Percentiles rank a stretch among this genome's conserved stretches.
These are phyloP conservation scores for Nemopilema nomurai DNA, from an alignment of 30 jellyfish, hydroid and myxozoan genomes.

Conservation along the genomic window DNA sequence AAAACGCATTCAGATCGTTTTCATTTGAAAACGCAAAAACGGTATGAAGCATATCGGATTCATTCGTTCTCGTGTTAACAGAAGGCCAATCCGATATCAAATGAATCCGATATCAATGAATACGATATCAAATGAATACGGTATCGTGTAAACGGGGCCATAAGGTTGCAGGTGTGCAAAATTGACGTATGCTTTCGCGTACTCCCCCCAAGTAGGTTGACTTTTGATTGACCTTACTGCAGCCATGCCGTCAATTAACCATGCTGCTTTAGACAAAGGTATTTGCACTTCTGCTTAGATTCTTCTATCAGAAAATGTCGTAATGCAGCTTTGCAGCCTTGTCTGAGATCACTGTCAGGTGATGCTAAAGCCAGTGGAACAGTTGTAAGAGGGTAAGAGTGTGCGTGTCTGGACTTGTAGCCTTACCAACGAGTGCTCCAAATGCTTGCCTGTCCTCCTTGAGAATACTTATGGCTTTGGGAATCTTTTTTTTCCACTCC, in stretches of 20 bases:
- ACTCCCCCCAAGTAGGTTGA: conserved; percentile 9
- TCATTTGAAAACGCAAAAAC: no score
- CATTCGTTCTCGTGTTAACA: no score
- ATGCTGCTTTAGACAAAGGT: background rate
- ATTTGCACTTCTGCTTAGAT: conserved; percentile 20
- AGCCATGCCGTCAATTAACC: no score
- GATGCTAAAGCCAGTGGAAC: conserved; percentile 66
- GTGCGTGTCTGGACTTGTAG: conserved; percentile 44
- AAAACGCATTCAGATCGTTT: no score
- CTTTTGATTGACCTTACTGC: no score
- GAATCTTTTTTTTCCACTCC: conserved; percentile 4
- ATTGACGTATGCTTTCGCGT: conserved; percentile 29
- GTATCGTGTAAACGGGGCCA: no score
- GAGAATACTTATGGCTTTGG: conserved; percentile 17
- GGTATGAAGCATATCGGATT: no score
- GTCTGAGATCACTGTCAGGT: conserved; percentile 53
- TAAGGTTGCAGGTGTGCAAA: no score
- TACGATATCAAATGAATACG: no score
- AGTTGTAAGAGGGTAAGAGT: conserved; percentile 30
- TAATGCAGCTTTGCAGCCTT: conserved; percentile 47
- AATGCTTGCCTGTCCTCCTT: conserved; percentile 59
- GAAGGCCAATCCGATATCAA: no score
- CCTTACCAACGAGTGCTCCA: conserved; percentile 49
- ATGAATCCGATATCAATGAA: no score
- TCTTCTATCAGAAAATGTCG: conserved; percentile 34